Base-by-base conservation (phyloP, 2,888 invertebrate genomes). In the Apodemia duryi region DNA sequence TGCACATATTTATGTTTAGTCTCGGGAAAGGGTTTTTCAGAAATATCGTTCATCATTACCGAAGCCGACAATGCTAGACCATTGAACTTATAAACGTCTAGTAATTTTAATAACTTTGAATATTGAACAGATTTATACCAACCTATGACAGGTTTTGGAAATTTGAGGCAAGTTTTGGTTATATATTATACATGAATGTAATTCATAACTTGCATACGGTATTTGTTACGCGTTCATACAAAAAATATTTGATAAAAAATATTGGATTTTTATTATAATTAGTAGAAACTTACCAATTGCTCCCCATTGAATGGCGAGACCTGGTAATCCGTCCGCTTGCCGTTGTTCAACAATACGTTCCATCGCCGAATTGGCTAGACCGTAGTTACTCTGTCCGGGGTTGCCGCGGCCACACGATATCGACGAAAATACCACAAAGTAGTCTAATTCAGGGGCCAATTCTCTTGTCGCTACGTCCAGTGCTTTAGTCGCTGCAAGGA, bases 361-460 rank as follows among this genome's bases (percentile, higher is more conserved):
- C 99, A 99, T 99, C 61, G 96, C 96, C 0, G 98, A 98, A 92
- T 99, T 99, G 65, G 99, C 98, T 75, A 97, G 94, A 65, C 99
- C 99, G 84, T 99, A 99, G 92, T 99, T 99, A 69, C 96, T 94
- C 91, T 99, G 99, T 5, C 99, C 99, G 63, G 96, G 95, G 90
- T 99, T 99, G 69, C 99, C 99, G 73, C 98, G 95, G 13, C 99
- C 99, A 88, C 98, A 98, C 51, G 98, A 97, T 67, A 99, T 97
- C 60, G 98, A 98, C 52, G 99, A 99, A 93, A 99, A 99, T 67
- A 95, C 96, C 64, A 99, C 98, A 83, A 99, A 99, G 92, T 98
- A 96, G 78, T 98, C 98, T 72, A 97, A 85, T 73, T 95, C 94
- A 0, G 96, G 95, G 74, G 97, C 97, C 67, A 95, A 80, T 72